phyloP scores from a whole-genome alignment of 2,113 vertebrate genomes.

The Microtus richardsoni region DNA sequence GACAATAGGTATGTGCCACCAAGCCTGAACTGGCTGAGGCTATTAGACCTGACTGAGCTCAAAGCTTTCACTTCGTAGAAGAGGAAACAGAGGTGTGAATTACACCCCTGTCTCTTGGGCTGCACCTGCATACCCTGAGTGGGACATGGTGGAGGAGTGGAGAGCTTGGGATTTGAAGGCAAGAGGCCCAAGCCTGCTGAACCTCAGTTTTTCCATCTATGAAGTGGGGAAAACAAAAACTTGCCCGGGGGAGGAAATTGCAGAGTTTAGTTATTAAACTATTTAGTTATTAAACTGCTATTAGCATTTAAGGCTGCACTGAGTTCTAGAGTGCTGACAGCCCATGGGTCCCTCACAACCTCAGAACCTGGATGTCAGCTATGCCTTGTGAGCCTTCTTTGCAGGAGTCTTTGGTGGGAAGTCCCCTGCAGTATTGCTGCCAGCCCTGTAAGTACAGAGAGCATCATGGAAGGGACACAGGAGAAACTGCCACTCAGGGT shows the following conservation, averaged over 20 bases:
- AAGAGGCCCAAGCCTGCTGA: background rate
- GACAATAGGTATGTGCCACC: background rate
- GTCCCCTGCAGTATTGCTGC: background rate
- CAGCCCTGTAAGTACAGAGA: fast-evolving
- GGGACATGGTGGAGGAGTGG: background rate
- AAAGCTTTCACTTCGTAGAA: background rate
- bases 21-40: background rate
- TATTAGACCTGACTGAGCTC: background rate
- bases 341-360: background rate
- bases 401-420: fast-evolving
- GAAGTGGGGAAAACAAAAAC: background rate
- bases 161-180: background rate
- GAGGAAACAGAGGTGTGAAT: background rate
- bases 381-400: background rate
- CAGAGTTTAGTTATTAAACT: background rate
- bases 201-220: constrained; percentile 22
- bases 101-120: fast-evolving
- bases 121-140: background rate
- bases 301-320: fast-evolving
- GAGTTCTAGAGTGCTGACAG: background rate
- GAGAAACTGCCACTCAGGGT: fast-evolving
- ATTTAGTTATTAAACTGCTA: no score
- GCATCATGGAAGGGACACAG: no score
- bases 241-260: background rate
- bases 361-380: background rate